Conservation (phyloP, 37 sponge, comb jelly and placozoan species). For the Cliona cf. orientalis region DNA sequence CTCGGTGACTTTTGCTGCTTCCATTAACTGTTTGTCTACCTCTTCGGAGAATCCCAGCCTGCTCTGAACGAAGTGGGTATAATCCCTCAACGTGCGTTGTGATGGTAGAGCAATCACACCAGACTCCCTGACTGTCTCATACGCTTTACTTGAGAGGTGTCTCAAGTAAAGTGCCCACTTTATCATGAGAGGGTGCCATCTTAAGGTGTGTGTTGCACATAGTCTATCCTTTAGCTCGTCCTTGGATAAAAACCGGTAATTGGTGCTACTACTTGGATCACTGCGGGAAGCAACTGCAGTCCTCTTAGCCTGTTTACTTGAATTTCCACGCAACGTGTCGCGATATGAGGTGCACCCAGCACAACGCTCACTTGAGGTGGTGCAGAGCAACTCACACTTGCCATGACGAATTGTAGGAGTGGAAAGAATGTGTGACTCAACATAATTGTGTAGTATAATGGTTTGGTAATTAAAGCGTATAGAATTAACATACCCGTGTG, state of each 20-base stretch:
- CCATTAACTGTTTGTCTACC: constrained; percentile 29
- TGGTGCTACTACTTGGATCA: constrained; percentile 23
- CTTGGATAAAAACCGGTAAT: not conserved
- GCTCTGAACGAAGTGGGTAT: constrained; percentile 29
- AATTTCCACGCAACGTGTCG: constrained; percentile 12
- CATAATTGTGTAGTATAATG: not conserved
- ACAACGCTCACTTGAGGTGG: constrained; percentile 7
- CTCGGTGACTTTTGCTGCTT: constrained; percentile 2
- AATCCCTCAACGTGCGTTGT: constrained; percentile 51
- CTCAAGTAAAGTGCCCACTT: constrained; percentile 56
- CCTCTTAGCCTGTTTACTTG: not conserved
- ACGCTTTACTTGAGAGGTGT: constrained; percentile 43
- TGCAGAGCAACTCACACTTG: constrained; percentile 26
- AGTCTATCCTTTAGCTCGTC: constrained; percentile 21
- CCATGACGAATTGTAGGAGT: constrained; percentile 24
- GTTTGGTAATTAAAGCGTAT: not conserved
- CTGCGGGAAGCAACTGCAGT: constrained; percentile 4
- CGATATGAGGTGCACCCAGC: constrained; percentile 16
- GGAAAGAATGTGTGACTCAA: constrained; percentile 12
- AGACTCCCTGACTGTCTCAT: constrained; percentile 40
- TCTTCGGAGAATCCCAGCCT: constrained; percentile 37
- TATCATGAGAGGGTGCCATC: constrained; percentile 57
- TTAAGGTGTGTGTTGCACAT: not conserved
- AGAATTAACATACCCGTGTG: constrained; percentile 3
- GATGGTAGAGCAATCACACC: constrained; percentile 42